Base-by-base conservation (phyloP, 2,888 invertebrate species). In the Pammene fasciana region DNA sequence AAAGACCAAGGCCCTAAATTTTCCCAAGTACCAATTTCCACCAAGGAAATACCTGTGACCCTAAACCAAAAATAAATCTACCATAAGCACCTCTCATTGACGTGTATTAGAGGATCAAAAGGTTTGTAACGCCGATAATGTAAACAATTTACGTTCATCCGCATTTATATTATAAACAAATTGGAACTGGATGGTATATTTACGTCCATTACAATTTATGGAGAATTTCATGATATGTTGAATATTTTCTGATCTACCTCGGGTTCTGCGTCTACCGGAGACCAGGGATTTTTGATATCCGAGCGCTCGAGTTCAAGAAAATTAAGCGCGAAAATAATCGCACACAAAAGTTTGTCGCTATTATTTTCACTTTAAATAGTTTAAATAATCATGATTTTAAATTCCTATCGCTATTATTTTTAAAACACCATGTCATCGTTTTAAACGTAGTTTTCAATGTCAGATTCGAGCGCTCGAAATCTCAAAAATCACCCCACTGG, bases 91-190 rank as follows among this genome's bases (percentile, higher is more conserved):
- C 52, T 68, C 68, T 68, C 43, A 64, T 52, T 36, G 59, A 43
- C 52, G 57, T 55, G 65, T 60, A 70, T 65, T 65, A 55, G 60
- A 68, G 65, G 65, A 70, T 70, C 70, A 70, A 70, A 70, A 65
- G 70, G 34, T 48, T 54, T 34, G 70, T 60, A 70, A 50, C 59
- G 26, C 13, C 26, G 16, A 60, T 70, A 65, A 13, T 60, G 41
- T 70, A 70, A 70, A 70, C 70, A 65, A 52, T 70, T 70, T 70
- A 65, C 70, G 46, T 65, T 26, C 52, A 70, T 70, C 59, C 52
- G 46, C 38, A 36, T 65, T 68, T 65, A 70, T 70, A 65, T 68
- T 65, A 65, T 45, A 65, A 65, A 70, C 70, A 70, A 59, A 60
- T 68, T 65, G 36, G 46, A 48, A 38, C 59, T 59, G 55, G 59